Base-by-base conservation (phyloP, 2,797 vertebrate species). In the Protonibea diacanthus region DNA sequence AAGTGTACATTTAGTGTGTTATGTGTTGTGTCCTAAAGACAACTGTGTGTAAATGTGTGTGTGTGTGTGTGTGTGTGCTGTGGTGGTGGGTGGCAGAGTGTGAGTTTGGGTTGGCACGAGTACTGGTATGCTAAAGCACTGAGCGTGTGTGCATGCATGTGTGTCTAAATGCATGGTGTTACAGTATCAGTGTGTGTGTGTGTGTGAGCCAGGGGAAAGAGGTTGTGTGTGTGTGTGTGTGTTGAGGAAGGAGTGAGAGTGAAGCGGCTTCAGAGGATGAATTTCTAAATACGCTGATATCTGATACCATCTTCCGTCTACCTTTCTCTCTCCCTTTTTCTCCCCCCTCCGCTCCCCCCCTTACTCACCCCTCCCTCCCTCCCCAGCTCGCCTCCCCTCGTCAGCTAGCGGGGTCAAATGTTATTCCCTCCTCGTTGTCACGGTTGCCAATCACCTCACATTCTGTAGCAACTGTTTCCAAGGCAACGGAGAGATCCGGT, bases 391-490 rank as follows among this genome's bases (percentile, higher is more conserved):
- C 86, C 86, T 82, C 89, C 83, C 89, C 84, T 90, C 81, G 76
- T 91, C 91, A 89, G 91, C 90, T 82, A 92, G 90, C 85, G 85
- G 94, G 95, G 95, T 95, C 95, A 95, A 95, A 95, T 94, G 94
- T 95, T 94, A 95, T 93, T 94, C 93, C 93, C 93, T 94, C 94
- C 93, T 94, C 90, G 93, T 91, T 94, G 92, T 94, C 95, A 93
- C 91, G 93, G 93, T 94, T 95, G 95, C 94, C 95, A 96, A 93
- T 96, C 96, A 95, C 83, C 86, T 91, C 92, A 89, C 88, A 94
- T 95, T 94, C 93, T 93, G 90, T 94, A 94, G 96, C 94, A 96
- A 96, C 94, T 81, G 96, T 96, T 95, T 94, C 96, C 93, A 94
- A 88, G 96, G 94, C 95, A 96, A 96, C 93, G 87, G 86, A 94